Evolutionary conservation across 1,140 invertebrate genomes (phyloP).

Genomic region (Listronotus oregonensis): DNA sequence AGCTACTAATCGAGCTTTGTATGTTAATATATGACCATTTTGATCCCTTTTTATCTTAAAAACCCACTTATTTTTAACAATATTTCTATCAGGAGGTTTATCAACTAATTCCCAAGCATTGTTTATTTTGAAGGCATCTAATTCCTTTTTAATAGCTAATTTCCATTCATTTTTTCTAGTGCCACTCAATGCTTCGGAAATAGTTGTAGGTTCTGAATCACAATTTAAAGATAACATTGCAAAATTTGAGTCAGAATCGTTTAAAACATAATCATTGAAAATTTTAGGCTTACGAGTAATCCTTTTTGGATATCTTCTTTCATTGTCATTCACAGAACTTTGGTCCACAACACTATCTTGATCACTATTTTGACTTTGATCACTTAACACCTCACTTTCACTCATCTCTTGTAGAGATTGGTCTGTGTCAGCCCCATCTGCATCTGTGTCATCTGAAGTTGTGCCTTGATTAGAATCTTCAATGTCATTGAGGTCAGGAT

Average conservation of each 20-base stretch:
- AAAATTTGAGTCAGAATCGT: constrained; percentile 10
- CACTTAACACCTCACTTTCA: too few species aligned
- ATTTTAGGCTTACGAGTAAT: too few species aligned
- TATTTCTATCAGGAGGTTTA: constrained; percentile 38
- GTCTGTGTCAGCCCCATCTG: too few species aligned
- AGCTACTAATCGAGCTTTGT: constrained; percentile 53
- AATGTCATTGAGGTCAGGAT: too few species aligned
- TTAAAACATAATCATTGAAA: too few species aligned
- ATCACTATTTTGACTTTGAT: constrained; percentile 3
- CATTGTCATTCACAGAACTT: constrained; percentile 10
- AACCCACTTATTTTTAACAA: constrained; percentile 56
- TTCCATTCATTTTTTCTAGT: constrained; percentile 35
- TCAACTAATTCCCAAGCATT: constrained; percentile 53
- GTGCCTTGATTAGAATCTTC: too few species aligned
- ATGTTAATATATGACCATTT: constrained; percentile 45
- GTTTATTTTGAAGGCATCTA: constrained; percentile 50
- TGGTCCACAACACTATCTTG: background rate
- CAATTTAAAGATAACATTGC: constrained; percentile 21
- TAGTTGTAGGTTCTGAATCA: constrained; percentile 23
- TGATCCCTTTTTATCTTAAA: constrained; percentile 52
- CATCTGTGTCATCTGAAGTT: too few species aligned
- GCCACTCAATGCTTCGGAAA: constrained; percentile 32
- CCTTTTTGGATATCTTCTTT: background rate
- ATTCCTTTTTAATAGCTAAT: constrained; percentile 43
- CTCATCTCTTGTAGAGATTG: too few species aligned